A percentile compares a stretch with the other conserved stretches of the same genome.
Conservation (phyloP, 2,888 invertebrate genomes). For the Digitonthophagus gazella region DNA sequence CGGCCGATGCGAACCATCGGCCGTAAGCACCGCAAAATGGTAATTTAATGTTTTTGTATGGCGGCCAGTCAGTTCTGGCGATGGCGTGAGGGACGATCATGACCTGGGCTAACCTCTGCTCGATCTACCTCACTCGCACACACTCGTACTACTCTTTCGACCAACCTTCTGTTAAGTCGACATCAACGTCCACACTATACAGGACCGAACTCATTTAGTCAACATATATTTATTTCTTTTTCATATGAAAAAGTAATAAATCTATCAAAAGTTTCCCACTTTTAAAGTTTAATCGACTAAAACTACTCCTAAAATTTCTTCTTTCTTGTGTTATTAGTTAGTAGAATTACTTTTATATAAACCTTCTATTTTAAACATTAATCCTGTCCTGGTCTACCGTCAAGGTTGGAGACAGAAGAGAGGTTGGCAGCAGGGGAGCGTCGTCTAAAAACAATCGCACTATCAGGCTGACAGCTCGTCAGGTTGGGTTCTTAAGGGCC, state of each 20-base stretch:
- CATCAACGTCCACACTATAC: background rate
- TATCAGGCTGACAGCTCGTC: slow-evolving; percentile 40
- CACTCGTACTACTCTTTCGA: background rate
- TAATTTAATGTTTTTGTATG: slow-evolving; percentile 16
- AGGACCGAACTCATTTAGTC: background rate
- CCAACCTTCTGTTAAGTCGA: background rate
- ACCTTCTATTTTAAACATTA: background rate
- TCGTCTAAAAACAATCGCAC: slow-evolving; percentile 40
- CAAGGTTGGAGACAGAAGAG: slow-evolving; percentile 33
- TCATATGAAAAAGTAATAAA: no score
- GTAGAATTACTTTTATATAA: background rate
- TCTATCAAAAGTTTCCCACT: no score
- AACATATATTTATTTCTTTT: background rate
- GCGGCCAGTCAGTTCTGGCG: slow-evolving; percentile 22
- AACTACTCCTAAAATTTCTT: background rate
- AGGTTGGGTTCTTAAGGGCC: slow-evolving; percentile 36
- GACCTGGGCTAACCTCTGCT: slow-evolving; percentile 34
- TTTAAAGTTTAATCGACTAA: no score
- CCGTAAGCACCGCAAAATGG: slow-evolving; percentile 16
- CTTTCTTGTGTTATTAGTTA: background rate
- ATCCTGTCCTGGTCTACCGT: slow-evolving; percentile 5
- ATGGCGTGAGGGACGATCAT: slow-evolving; percentile 39
- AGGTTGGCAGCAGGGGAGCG: slow-evolving; percentile 35
- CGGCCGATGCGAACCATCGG: slow-evolving; percentile 13
- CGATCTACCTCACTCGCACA: slow-evolving; percentile 13